phyloP scores from a whole-genome alignment of 2,113 vertebrate species.

The Otis tarda region DNA sequence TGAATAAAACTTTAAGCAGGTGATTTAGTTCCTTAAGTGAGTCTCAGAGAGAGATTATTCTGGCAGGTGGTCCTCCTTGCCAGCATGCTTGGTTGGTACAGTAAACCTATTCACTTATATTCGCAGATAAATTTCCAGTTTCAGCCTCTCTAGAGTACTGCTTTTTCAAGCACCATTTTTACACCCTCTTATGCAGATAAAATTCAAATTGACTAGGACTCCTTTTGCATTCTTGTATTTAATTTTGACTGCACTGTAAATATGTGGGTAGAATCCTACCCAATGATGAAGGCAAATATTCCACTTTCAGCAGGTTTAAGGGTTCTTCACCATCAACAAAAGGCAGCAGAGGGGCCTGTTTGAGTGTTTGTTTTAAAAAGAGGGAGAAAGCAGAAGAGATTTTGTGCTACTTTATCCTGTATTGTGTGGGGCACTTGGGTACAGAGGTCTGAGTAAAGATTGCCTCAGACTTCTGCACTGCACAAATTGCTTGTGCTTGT shows the following conservation, averaged over 20 bases:
- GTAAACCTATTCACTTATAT: conserved; percentile 39
- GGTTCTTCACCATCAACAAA: conserved; percentile 11
- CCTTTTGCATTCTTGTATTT: conserved; percentile 13
- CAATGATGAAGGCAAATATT: conserved; percentile 13
- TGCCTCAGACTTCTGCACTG: background rate
- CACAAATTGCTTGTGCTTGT: background rate
- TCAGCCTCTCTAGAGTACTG: background rate
- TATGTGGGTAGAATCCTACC: background rate
- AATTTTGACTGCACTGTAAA: conserved; percentile 43
- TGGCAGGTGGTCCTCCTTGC: conserved; percentile 63
- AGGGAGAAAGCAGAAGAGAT: background rate
- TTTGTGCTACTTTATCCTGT: background rate
- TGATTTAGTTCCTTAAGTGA: conserved; percentile 67
- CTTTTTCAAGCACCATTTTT: conserved; percentile 46
- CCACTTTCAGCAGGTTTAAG: conserved; percentile 14
- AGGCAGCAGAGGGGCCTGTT: conserved; percentile 16
- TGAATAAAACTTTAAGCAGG: conserved; percentile 68
- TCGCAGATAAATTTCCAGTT: background rate
- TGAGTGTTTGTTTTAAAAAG: background rate
- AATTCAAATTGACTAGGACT: background rate
- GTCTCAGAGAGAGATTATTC: conserved; percentile 57
- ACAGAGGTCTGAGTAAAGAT: background rate
- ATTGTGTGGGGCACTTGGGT: background rate
- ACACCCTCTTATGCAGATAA: background rate
- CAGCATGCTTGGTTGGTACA: conserved; percentile 54